Percentiles rank a stretch among this genome's conserved stretches.
phyloP scores from a whole-genome alignment of 1,140 invertebrate species.

The Cyclargus thomasi region DNA sequence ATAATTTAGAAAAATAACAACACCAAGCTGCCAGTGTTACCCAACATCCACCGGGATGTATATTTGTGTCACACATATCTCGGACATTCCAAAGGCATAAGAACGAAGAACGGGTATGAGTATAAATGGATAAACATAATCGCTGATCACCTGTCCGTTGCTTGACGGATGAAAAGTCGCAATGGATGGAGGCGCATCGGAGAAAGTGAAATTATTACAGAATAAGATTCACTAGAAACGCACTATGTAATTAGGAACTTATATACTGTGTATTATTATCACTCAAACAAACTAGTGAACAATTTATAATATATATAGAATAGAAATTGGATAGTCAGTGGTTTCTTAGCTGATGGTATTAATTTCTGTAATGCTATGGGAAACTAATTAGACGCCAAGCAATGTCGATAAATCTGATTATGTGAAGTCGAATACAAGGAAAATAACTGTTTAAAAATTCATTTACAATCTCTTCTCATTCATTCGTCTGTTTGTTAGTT shows the following conservation, averaged over 20 bases:
- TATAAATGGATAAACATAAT: conserved; percentile 32
- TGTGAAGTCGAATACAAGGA: too few relatives aligned
- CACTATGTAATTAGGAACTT: background rate
- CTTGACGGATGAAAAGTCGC: conserved; percentile 59
- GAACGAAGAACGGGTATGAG: background rate
- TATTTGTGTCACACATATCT: conserved; percentile 1
- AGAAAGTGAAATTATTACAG: conserved; percentile 52
- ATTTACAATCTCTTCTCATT: too few relatives aligned
- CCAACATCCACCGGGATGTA: background rate
- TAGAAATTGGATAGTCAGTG: too few relatives aligned
- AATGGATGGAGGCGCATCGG: conserved; percentile 56
- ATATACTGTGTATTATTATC: too few relatives aligned
- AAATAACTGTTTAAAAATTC: too few relatives aligned
- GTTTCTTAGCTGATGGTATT: too few relatives aligned
- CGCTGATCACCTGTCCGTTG: conserved; percentile 57
- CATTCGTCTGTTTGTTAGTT: too few relatives aligned
- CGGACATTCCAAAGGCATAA: conserved; percentile 2
- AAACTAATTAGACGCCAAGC: too few relatives aligned
- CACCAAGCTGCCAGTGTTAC: background rate
- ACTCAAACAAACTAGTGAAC: too few relatives aligned
- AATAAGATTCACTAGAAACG: conserved; percentile 15
- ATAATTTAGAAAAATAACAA: background rate
- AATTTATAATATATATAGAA: too few relatives aligned
- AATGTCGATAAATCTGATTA: too few relatives aligned
- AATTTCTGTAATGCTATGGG: too few relatives aligned